phyloP scores from a whole-genome alignment of 1,140 invertebrate species.

The Euschistus heros region DNA sequence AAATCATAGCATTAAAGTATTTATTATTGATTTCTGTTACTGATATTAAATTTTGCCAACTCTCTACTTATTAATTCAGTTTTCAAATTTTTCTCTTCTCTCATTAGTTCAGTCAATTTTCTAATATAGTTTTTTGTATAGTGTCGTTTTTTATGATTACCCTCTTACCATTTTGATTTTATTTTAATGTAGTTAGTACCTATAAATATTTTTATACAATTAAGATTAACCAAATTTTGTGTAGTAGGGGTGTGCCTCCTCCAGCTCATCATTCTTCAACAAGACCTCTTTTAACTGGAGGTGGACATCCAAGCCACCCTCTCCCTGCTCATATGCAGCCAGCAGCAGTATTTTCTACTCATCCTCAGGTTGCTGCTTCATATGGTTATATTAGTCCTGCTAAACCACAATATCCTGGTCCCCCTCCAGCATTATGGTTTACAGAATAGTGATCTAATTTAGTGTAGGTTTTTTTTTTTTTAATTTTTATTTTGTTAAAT shows the following conservation, averaged over 20 bases:
- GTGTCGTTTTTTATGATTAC: no score
- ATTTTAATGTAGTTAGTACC: no score
- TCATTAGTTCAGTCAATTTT: no score
- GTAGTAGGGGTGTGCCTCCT: slow-evolving; percentile 61
- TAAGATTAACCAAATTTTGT: slow-evolving; percentile 25
- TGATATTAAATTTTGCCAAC: no score
- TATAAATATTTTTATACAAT: not conserved
- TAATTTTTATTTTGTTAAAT: no score
- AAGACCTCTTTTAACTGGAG: slow-evolving; percentile 58
- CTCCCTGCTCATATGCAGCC: slow-evolving; percentile 73
- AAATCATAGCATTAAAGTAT: no score
- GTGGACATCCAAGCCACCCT: slow-evolving; percentile 53
- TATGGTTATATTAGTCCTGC: slow-evolving; percentile 62
- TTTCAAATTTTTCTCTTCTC: no score
- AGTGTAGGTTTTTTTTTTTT: no score
- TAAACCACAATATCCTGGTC: slow-evolving; percentile 45
- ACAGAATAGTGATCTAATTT: slow-evolving; percentile 38
- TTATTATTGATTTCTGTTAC: no score
- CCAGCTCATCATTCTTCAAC: slow-evolving; percentile 77
- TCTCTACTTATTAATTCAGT: no score
- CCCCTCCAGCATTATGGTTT: slow-evolving; percentile 64
- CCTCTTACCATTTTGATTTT: no score
- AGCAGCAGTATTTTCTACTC: slow-evolving; percentile 50
- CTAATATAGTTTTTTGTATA: no score
- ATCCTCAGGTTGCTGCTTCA: slow-evolving; percentile 51